Evolutionary conservation across 2,888 invertebrate genomes (phyloP).

Genomic region (Tenthredo mesomela): DNA sequence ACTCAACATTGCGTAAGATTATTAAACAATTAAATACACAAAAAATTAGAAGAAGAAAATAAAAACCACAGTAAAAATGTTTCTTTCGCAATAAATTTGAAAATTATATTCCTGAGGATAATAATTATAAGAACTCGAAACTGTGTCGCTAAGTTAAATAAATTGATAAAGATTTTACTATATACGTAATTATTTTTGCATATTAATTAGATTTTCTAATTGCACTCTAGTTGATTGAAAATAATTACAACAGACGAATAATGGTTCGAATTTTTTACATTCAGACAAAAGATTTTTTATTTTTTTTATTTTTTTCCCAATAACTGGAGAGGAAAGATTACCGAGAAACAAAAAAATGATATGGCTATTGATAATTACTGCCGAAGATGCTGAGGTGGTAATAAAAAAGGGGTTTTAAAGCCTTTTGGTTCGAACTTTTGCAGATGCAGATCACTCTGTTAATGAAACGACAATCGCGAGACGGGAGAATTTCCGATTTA

Average conservation of each 20-base stretch:
- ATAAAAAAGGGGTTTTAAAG: neutral
- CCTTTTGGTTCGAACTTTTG: constrained; percentile 2
- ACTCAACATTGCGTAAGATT: neutral
- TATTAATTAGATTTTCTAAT: neutral
- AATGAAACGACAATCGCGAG: neutral
- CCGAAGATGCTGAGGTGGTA: neutral
- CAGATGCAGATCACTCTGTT: constrained; percentile 31
- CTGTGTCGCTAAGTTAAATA: too few relatives aligned
- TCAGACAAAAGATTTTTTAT: neutral
- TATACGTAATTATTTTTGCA: too few relatives aligned
- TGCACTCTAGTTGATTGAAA: neutral
- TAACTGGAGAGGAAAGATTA: neutral
- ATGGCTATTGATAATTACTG: neutral
- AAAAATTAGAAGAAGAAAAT: neutral
- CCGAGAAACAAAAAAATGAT: neutral
- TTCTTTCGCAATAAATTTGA: too few relatives aligned
- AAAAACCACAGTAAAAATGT: neutral
- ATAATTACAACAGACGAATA: too few relatives aligned
- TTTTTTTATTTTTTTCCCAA: neutral
- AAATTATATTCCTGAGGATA: too few relatives aligned
- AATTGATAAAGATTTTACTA: too few relatives aligned
- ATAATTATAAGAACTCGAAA: too few relatives aligned
- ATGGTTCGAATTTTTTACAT: too few relatives aligned
- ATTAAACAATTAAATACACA: neutral
- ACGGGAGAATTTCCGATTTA: neutral